These are phyloP conservation scores for Syritta pipiens DNA, from an alignment of 2,888 invertebrate species.

Conservation along the genomic window DNA sequence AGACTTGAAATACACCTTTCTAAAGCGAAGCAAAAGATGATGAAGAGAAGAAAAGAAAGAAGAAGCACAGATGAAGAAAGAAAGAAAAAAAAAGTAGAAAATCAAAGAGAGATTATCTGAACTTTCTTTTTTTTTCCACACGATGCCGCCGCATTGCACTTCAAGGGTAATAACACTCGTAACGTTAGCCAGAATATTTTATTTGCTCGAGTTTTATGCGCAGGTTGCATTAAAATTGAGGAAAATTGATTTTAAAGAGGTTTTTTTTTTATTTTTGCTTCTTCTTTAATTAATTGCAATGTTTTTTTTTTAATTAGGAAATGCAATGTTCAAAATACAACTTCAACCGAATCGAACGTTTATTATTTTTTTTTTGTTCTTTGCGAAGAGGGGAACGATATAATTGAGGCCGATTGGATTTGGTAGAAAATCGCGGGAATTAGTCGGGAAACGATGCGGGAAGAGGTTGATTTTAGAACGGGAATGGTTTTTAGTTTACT, in stretches of 20 bases:
- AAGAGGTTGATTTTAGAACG: no score
- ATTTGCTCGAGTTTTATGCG: neutral
- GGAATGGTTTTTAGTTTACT: no score
- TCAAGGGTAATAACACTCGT: constrained; percentile 19
- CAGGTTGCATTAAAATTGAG: neutral
- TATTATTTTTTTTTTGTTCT: no score
- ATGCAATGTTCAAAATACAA: no score
- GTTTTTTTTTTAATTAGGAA: no score
- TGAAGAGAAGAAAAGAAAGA: constrained; percentile 32
- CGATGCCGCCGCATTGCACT: constrained; percentile 22
- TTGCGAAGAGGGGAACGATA: no score
- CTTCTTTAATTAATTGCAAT: no score
- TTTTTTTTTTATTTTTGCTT: no score
- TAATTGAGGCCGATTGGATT: no score
- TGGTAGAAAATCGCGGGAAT: no score
- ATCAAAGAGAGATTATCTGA: constrained; percentile 25
- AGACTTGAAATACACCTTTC: constrained; percentile 67
- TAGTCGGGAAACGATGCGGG: no score
- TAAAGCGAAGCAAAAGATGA: constrained; percentile 32
- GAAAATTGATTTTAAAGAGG: neutral
- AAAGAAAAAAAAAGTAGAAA: constrained; percentile 41
- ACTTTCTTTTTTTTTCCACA: constrained; percentile 53
- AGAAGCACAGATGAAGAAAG: constrained; percentile 4
- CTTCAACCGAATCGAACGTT: no score
- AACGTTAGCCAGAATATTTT: neutral